phyloP scores from a whole-genome alignment of 2,113 vertebrate genomes.

The Piaya cayana region DNA sequence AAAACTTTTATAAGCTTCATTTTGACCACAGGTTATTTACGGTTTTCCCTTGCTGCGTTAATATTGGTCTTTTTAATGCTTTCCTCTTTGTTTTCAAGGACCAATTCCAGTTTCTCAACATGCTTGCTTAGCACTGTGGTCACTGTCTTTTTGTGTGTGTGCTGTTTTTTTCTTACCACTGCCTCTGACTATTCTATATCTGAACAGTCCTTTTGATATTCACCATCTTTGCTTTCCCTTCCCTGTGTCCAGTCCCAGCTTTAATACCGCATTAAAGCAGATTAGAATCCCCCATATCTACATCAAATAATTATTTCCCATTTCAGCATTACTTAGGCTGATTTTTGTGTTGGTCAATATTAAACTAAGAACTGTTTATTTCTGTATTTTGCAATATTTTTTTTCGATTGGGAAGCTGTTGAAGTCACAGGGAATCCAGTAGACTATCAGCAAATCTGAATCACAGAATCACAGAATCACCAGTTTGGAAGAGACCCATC shows the following conservation, averaged over 20 bases:
- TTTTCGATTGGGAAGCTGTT: not conserved
- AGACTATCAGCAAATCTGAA: not conserved
- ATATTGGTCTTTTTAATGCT: not conserved
- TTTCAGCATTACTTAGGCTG: not conserved
- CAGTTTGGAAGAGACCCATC: too few species aligned
- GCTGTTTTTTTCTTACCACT: not conserved
- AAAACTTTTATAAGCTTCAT: not conserved
- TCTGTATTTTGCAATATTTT: not conserved
- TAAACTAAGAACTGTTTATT: not conserved
- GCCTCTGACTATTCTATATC: not conserved
- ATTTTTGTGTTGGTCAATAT: not conserved
- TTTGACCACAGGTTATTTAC: not conserved
- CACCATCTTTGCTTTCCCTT: not conserved
- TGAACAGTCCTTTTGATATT: not conserved
- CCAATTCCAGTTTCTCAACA: not conserved
- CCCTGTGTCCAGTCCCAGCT: not conserved
- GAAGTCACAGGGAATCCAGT: not conserved
- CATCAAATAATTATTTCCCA: not conserved
- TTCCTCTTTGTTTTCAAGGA: not conserved
- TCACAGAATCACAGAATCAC: too few species aligned
- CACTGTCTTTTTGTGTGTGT: not conserved
- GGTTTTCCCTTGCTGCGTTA: not conserved
- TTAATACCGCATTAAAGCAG: conserved; percentile 7
- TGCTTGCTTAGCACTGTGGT: not conserved
- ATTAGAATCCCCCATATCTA: not conserved